phyloP scores from a whole-genome alignment of 1,140 invertebrate species.

The Ceratitis capitata region DNA sequence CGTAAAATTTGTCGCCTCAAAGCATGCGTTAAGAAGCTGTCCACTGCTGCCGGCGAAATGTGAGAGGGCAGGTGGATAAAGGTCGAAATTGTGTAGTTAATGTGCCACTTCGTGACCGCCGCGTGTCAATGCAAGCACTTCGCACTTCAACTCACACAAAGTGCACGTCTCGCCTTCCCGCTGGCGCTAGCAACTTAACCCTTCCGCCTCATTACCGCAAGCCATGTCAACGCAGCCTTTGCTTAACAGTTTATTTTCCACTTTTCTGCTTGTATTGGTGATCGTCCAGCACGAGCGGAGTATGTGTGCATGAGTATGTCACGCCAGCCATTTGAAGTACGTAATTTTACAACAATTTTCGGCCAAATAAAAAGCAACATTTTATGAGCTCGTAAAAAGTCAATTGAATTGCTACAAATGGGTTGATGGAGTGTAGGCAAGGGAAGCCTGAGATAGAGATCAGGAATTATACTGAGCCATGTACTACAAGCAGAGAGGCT shows the following conservation, averaged over 20 bases:
- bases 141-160: background rate
- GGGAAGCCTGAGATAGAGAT: background rate
- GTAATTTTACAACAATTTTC: constrained; percentile 43
- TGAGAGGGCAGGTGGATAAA: background rate
- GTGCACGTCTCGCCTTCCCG: too few species aligned
- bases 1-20: constrained; percentile 26
- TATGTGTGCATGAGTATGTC: too few species aligned
- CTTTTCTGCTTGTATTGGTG: background rate
- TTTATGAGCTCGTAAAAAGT: constrained; percentile 61
- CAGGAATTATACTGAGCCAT: background rate
- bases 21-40: background rate
- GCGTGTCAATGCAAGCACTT: background rate
- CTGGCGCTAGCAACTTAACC: background rate
- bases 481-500: background rate
- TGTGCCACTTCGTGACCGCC: background rate
- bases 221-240: background rate
- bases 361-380: constrained; percentile 59
- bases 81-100: background rate
- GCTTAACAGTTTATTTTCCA: background rate
- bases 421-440: background rate
- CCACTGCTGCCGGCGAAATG: background rate
- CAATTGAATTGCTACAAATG: constrained; percentile 48
- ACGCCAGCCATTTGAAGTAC: constrained; percentile 28
- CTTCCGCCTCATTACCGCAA: background rate
- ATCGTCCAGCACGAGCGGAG: too few species aligned